Evolutionary conservation across 2,888 invertebrate genomes (phyloP).

Genomic region (Anarsia innoxiella): DNA sequence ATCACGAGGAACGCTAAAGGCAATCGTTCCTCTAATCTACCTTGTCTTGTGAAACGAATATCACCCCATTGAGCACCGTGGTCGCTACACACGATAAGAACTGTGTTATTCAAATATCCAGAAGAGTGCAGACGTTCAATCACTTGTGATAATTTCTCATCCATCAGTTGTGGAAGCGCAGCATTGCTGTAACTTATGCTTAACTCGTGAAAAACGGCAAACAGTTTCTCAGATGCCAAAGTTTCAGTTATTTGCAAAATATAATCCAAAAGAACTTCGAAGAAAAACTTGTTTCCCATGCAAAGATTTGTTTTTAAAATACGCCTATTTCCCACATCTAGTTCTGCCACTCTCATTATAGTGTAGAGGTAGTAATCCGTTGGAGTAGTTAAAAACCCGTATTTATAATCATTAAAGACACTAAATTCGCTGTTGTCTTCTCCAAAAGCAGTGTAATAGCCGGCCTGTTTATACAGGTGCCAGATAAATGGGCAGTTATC

Average conservation of each 20-base stretch:
- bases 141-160: neutral
- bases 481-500: constrained; percentile 87
- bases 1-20: constrained; percentile 83
- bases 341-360: neutral
- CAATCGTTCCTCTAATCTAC: constrained; percentile 86
- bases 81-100: constrained; percentile 77
- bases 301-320: neutral
- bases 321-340: neutral
- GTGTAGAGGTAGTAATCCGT: neutral
- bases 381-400: neutral
- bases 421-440: constrained; percentile 76
- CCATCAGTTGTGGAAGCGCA: neutral
- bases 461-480: constrained; percentile 81
- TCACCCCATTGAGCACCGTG: constrained; percentile 88
- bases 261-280: neutral
- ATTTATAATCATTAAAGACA: neutral
- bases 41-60: constrained; percentile 84
- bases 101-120: neutral
- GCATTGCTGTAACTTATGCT: neutral
- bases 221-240: neutral
- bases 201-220: neutral
- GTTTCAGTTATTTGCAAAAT: neutral
- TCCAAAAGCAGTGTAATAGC: constrained; percentile 83
- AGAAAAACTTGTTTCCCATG: neutral
- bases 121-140: neutral